A percentile compares a stretch with the other conserved stretches of the same genome.
Conservation (phyloP, 2,888 invertebrate species). For the Lottia scabra region DNA sequence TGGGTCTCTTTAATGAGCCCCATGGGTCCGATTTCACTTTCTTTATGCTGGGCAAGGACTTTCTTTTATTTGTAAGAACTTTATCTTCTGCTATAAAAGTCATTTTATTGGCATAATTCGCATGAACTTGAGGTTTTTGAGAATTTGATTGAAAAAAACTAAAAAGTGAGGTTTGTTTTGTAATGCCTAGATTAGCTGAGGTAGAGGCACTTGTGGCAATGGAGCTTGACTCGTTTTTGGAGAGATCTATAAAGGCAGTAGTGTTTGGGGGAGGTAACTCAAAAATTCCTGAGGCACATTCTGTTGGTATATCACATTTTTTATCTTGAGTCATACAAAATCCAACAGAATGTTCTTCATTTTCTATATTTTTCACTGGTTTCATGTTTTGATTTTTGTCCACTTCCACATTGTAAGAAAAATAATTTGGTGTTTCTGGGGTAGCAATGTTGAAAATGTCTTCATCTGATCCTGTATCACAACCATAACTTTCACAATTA, state of each 20-base stretch:
- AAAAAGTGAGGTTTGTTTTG: conserved; percentile 41
- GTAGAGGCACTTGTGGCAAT: not conserved
- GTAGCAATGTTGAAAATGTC: conserved; percentile 3
- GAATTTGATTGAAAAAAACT: conserved; percentile 35
- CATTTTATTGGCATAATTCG: no score
- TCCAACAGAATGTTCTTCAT: not conserved
- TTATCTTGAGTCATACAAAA: not conserved
- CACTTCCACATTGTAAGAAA: not conserved
- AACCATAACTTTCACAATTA: conserved; percentile 6
- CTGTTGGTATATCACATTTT: not conserved
- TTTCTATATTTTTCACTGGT: not conserved
- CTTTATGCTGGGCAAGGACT: no score
- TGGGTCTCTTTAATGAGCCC: not conserved
- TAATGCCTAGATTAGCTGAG: not conserved
- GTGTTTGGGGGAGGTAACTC: not conserved
- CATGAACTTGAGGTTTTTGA: not conserved
- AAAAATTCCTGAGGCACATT: not conserved
- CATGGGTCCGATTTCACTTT: not conserved
- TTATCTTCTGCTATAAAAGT: no score
- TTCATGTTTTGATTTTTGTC: not conserved
- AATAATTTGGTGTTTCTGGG: not conserved
- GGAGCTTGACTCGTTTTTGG: not conserved
- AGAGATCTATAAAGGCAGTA: not conserved
- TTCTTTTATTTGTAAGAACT: no score
- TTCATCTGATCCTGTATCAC: not conserved